Conservation (phyloP, 2,888 invertebrate species). For the Taenaris catops region DNA sequence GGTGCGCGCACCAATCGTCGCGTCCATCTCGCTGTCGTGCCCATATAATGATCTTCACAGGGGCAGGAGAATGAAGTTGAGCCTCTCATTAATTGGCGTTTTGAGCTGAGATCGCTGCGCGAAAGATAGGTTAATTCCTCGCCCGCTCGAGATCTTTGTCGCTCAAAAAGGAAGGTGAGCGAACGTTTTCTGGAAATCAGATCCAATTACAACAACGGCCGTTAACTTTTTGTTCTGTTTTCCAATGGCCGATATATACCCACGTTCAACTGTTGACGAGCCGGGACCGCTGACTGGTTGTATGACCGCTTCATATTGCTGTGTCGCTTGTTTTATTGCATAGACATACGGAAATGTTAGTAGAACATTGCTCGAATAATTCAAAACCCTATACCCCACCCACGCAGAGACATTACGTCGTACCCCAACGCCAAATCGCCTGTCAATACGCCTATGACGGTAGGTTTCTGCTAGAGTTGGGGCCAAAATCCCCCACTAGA, state of each 20-base stretch:
- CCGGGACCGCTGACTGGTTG: slow-evolving; percentile 49
- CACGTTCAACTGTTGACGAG: slow-evolving; percentile 66
- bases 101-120: slow-evolving; percentile 77
- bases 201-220: slow-evolving; percentile 77
- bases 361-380: slow-evolving; percentile 53
- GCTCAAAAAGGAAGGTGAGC: slow-evolving; percentile 76
- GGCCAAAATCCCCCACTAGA: too few relatives aligned
- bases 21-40: slow-evolving; percentile 79
- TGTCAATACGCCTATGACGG: too few relatives aligned
- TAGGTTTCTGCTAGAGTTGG: too few relatives aligned
- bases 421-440: too few relatives aligned
- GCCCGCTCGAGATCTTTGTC: slow-evolving; percentile 74
- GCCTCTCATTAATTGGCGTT: slow-evolving; percentile 80
- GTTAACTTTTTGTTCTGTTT: slow-evolving; percentile 77
- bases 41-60: slow-evolving; percentile 80
- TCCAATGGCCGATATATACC: slow-evolving; percentile 46
- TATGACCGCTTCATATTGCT: slow-evolving; percentile 36
- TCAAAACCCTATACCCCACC: slow-evolving; percentile 60
- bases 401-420: slow-evolving; percentile 75
- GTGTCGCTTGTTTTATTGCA: slow-evolving; percentile 39
- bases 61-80: slow-evolving; percentile 79
- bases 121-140: slow-evolving; percentile 80
- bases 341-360: slow-evolving; percentile 35
- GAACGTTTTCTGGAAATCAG: slow-evolving; percentile 78
- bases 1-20: slow-evolving; percentile 72